Conservation (phyloP, 1,140 invertebrate species). For the Phenacoccus solenopsis region DNA sequence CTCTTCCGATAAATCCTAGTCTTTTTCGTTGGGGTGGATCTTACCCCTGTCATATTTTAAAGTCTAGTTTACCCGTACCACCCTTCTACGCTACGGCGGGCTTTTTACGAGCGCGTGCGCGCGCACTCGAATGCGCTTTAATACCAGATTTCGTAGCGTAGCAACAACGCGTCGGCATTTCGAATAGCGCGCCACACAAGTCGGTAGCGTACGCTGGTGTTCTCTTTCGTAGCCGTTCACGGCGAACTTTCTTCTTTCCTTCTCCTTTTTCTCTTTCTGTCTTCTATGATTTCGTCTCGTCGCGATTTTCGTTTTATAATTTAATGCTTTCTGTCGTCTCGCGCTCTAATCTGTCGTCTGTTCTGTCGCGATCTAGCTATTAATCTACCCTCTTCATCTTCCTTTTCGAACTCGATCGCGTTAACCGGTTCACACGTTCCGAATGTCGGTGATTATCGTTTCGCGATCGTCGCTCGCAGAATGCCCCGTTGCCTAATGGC, state of each 20-base stretch:
- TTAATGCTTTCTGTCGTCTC: no score
- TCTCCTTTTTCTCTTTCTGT: no score
- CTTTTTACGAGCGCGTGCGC: not conserved
- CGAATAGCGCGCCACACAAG: not conserved
- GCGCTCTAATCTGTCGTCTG: no score
- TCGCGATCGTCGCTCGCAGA: not conserved
- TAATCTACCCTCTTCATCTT: no score
- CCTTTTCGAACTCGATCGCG: no score
- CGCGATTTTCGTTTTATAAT: no score
- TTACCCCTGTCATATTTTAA: not conserved
- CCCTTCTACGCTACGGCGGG: not conserved
- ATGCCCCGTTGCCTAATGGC: constrained; percentile 48
- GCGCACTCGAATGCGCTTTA: not conserved
- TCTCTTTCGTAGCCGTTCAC: not conserved
- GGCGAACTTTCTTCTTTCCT: not conserved
- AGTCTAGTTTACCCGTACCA: not conserved
- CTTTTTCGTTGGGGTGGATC: not conserved
- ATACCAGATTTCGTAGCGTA: not conserved
- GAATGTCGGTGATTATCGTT: not conserved
- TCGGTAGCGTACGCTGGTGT: not conserved
- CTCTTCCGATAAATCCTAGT: not conserved
- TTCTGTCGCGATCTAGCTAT: no score
- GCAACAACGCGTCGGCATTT: not conserved
- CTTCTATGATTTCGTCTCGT: no score
- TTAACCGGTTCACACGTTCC: no score